Evolutionary conservation across 2,113 vertebrate genomes (phyloP).

Genomic region (Sinocyclocheilus maitianheensis): DNA sequence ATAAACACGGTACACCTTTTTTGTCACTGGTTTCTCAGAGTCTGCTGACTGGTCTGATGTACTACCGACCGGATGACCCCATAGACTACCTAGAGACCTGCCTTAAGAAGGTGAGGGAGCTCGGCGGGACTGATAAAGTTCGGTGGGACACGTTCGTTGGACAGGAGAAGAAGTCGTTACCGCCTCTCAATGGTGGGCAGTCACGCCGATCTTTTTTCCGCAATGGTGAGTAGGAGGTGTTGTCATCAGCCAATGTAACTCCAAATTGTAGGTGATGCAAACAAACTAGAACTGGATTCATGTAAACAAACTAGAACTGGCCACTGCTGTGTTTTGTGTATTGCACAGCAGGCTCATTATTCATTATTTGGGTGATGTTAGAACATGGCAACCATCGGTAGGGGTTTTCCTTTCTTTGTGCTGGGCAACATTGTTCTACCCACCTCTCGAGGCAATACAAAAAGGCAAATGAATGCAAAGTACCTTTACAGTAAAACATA

Average conservation of each 20-base stretch:
- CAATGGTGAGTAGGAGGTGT: constrained; percentile 82
- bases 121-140: constrained; percentile 92
- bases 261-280: background rate
- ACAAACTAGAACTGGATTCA: background rate
- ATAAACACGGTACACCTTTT: background rate
- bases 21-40: constrained; percentile 78
- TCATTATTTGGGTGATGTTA: background rate
- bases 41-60: constrained; percentile 96
- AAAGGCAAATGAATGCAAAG: constrained; percentile 49
- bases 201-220: constrained; percentile 91
- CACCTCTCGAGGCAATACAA: constrained; percentile 10
- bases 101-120: constrained; percentile 89
- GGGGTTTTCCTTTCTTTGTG: constrained; percentile 11
- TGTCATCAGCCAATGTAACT: background rate
- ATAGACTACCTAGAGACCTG: constrained; percentile 93
- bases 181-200: constrained; percentile 93
- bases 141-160: constrained; percentile 98
- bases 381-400: background rate
- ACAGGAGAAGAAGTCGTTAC: constrained; percentile 92
- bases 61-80: constrained; percentile 93
- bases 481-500: background rate
- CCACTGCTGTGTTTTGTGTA: background rate
- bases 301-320: background rate
- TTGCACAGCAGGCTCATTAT: background rate
- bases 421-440: constrained; percentile 15